Conservation (phyloP, 2,888 invertebrate species). For the Lampropteryx suffumata region DNA sequence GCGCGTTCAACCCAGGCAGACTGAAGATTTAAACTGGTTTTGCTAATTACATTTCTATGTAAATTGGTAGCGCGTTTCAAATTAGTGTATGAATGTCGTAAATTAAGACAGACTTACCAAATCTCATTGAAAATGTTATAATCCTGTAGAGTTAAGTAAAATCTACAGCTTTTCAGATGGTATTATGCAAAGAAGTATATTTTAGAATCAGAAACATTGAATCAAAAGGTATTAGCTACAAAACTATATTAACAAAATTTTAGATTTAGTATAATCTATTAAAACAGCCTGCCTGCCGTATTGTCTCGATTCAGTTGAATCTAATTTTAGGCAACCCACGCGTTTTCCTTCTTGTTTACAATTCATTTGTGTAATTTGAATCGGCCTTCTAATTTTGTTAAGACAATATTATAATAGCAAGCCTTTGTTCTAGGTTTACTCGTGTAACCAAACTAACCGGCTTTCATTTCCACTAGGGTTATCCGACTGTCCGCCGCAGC, state of each 20-base stretch:
- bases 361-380: too few species aligned
- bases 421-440: background rate
- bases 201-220: too few species aligned
- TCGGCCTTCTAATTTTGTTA: too few species aligned
- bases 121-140: slow-evolving; percentile 3
- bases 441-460: background rate
- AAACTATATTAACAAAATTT: too few species aligned
- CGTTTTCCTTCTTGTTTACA: too few species aligned
- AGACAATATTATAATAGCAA: background rate
- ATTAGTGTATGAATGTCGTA: slow-evolving; percentile 33
- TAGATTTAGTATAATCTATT: too few species aligned
- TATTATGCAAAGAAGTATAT: too few species aligned
- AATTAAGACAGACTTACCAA: slow-evolving; percentile 24
- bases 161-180: too few species aligned
- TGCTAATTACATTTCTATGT: slow-evolving; percentile 46
- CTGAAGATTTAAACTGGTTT: slow-evolving; percentile 34
- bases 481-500: slow-evolving; percentile 64
- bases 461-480: slow-evolving; percentile 46
- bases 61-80: slow-evolving; percentile 36
- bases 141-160: background rate
- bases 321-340: too few species aligned
- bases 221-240: too few species aligned
- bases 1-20: slow-evolving; percentile 39
- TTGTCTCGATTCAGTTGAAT: too few species aligned
- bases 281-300: too few species aligned